phyloP scores from a whole-genome alignment of 2,888 invertebrate genomes.

The Steinernema hermaphroditum region DNA sequence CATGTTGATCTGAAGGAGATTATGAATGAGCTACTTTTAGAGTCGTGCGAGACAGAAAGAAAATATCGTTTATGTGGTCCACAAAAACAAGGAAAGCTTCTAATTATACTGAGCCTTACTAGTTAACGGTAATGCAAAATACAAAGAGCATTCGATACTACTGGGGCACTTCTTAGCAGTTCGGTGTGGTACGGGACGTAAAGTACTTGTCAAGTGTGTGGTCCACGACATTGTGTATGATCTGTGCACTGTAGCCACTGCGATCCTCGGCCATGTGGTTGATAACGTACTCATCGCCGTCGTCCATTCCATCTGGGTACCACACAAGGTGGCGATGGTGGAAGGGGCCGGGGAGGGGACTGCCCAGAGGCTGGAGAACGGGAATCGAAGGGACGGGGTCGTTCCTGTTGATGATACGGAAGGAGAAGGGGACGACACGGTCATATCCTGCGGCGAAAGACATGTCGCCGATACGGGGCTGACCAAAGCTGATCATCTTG shows the following conservation, averaged over 20 bases:
- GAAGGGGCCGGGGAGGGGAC: constrained; percentile 14
- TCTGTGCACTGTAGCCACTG: neutral
- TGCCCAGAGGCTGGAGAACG: neutral
- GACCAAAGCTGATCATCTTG: constrained; percentile 29
- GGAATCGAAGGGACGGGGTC: constrained; percentile 23
- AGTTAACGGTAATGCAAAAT: no score
- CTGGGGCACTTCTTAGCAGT: no score
- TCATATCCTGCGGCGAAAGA: constrained; percentile 25
- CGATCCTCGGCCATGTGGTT: constrained; percentile 25
- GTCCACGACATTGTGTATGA: neutral
- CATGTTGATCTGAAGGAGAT: no score
- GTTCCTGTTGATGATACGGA: constrained; percentile 9
- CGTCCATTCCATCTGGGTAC: constrained; percentile 16
- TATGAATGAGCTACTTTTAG: no score
- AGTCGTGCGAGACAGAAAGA: no score
- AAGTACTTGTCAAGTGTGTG: no score
- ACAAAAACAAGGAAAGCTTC: no score
- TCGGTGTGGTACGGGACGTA: no score
- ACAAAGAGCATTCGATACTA: no score
- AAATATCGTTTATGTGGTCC: no score
- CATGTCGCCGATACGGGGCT: constrained; percentile 19
- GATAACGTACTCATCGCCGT: neutral
- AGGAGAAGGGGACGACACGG: neutral
- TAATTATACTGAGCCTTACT: no score
- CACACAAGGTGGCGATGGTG: constrained; percentile 31